phyloP scores from a whole-genome alignment of 2,113 vertebrate genomes.

The Callipepla squamata region DNA sequence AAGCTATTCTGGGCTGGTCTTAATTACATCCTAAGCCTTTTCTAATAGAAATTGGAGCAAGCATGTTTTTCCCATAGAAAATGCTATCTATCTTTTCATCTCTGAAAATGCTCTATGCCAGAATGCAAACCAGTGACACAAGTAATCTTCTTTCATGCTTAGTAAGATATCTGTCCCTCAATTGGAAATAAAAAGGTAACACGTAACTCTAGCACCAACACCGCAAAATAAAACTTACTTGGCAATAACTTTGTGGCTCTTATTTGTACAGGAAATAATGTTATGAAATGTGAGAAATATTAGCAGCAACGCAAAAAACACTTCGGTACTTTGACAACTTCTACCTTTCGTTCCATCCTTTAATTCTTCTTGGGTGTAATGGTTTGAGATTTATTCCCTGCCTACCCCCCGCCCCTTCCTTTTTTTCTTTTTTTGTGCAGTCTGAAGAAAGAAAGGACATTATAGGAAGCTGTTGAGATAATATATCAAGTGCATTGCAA shows the following conservation, averaged over 20 bases:
- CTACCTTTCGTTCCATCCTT: neutral
- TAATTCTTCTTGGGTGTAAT: neutral
- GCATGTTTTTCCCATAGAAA: neutral
- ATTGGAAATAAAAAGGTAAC: neutral
- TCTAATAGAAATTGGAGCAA: neutral
- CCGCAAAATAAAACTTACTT: neutral
- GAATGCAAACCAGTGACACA: neutral
- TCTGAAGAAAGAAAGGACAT: neutral
- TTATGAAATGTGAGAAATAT: neutral
- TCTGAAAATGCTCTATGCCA: neutral
- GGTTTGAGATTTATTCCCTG: neutral
- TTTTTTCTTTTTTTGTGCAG: neutral
- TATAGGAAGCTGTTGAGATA: neutral
- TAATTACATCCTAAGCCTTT: neutral
- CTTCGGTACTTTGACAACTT: neutral
- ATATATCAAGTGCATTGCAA: neutral
- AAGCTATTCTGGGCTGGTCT: neutral
- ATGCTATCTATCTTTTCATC: neutral
- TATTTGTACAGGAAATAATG: neutral
- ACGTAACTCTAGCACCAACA: neutral
- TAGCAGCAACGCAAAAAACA: neutral
- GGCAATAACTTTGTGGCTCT: neutral
- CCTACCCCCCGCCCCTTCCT: too few species aligned
- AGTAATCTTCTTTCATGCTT: neutral
- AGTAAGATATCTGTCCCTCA: rapidly evolving